Base-by-base conservation (phyloP, 53 echinoderm and acorn worm genomes). In the Crossaster papposus region DNA sequence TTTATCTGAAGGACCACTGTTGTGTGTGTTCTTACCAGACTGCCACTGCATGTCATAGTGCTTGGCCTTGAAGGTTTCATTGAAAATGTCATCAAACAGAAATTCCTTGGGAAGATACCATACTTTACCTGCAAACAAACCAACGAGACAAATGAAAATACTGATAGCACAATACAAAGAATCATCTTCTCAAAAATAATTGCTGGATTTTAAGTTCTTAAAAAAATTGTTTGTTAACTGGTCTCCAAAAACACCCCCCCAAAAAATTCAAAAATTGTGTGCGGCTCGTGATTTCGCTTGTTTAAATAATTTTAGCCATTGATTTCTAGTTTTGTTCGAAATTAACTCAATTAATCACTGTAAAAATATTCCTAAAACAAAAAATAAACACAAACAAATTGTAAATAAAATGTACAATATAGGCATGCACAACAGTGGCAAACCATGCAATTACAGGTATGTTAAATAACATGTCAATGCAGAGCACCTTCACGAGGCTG, bases 41-140 rank as follows among this genome's bases (percentile, higher is more conserved):
- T 95, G 31, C 96, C 96, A 96, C 64, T 91, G 89, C 29, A 91
- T 51, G 52, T 93, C 91, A 72, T 87, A 88, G 24, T 80, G 64
- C 24, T 79, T 82, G 44, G 93, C 91, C 70, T 91, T 91, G 54
- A 90, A 92, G 4, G 85, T 80, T 52, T 86, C 86, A 75, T 96
- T 88, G 76, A 96, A 96, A 32, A 94, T 91, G 54, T 96, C 96
- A 62, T 96, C 95, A 86, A 95, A 96, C 38, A 91, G 79, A 36
- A 93, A 96, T 32, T 91, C 91, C 55, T 89, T 79, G 22, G 78
- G 75, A 64, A 85, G 79, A 50, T 80, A 36, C 12, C 63, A 30
- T 13, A 77, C 94, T 94, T 81, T 70, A 65, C 83, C 92, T 79
- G 79, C 28, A 78, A 51, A 65, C 6, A 53, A 51, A 54, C 10